These are phyloP conservation scores for Scomberomorus guttatus DNA, from an alignment of 2,797 vertebrate species.

Conservation along the genomic window DNA sequence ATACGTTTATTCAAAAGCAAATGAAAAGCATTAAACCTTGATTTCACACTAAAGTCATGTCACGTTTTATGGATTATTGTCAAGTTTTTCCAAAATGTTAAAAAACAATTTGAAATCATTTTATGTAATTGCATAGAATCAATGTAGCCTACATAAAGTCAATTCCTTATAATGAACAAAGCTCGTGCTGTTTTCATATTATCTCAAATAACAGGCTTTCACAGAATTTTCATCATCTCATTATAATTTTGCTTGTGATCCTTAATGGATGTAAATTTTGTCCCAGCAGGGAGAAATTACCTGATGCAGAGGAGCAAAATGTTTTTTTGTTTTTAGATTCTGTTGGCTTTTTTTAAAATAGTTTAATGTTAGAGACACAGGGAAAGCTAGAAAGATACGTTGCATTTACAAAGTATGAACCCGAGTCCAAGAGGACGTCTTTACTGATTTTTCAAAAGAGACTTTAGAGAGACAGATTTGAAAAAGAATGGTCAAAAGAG, in stretches of 20 bases:
- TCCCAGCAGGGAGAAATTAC: not conserved
- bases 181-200: not conserved
- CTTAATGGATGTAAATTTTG: conserved; percentile 8
- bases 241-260: conserved; percentile 14
- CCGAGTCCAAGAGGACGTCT: not conserved
- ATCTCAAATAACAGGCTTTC: conserved; percentile 13
- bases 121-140: not conserved
- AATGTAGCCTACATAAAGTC: conserved; percentile 4
- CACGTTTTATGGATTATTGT: conserved; percentile 9
- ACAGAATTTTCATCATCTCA: conserved; percentile 7
- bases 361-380: not conserved
- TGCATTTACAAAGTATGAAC: not conserved
- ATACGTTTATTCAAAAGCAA: not conserved
- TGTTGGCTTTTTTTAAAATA: not conserved
- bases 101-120: conserved; percentile 14
- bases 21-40: conserved; percentile 8
- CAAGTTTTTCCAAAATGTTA: not conserved
- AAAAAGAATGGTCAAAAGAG: not conserved
- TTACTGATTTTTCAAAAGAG: not conserved
- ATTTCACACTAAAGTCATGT: conserved; percentile 3
- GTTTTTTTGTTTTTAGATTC: not conserved
- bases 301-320: not conserved
- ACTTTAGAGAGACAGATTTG: not conserved
- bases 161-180: conserved; percentile 28
- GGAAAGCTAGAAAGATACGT: not conserved